Evolutionary conservation across 2,888 invertebrate genomes (phyloP).

Genomic region (Phengaris arion): DNA sequence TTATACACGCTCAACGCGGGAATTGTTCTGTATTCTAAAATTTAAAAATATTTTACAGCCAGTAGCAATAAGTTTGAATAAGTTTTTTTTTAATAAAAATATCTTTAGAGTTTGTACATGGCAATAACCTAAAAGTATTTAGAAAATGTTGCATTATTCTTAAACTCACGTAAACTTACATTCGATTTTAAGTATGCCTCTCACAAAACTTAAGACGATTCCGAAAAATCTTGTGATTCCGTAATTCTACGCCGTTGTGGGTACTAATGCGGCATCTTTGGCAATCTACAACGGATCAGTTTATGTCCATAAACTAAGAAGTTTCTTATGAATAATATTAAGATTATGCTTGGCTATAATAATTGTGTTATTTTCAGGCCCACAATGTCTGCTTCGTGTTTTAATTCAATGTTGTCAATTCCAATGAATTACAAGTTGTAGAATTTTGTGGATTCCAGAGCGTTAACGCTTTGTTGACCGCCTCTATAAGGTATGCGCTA

Average conservation of each 20-base stretch:
- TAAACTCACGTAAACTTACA: constrained; percentile 14
- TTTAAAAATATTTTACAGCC: neutral
- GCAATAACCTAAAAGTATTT: neutral
- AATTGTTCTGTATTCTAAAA: constrained; percentile 18
- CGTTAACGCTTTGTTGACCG: neutral
- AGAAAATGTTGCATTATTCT: neutral
- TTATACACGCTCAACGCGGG: constrained; percentile 27
- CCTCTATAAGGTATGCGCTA: constrained; percentile 4
- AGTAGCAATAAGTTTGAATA: neutral
- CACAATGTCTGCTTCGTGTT: neutral
- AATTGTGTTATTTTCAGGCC: neutral
- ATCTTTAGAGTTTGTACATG: neutral
- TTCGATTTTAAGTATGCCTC: constrained; percentile 11
- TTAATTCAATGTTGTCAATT: neutral
- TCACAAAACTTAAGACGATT: constrained; percentile 3
- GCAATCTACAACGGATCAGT: neutral
- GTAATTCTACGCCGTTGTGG: constrained; percentile 9
- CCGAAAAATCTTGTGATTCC: constrained; percentile 13
- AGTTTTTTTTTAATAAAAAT: neutral
- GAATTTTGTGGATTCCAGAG: neutral
- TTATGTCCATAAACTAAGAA: neutral
- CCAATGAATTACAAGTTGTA: no score
- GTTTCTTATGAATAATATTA: neutral
- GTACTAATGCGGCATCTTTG: constrained; percentile 4
- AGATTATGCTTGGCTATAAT: no score